These are phyloP conservation scores for Rhinogobius similis DNA, from an alignment of 2,113 vertebrate genomes.

Conservation along the genomic window DNA sequence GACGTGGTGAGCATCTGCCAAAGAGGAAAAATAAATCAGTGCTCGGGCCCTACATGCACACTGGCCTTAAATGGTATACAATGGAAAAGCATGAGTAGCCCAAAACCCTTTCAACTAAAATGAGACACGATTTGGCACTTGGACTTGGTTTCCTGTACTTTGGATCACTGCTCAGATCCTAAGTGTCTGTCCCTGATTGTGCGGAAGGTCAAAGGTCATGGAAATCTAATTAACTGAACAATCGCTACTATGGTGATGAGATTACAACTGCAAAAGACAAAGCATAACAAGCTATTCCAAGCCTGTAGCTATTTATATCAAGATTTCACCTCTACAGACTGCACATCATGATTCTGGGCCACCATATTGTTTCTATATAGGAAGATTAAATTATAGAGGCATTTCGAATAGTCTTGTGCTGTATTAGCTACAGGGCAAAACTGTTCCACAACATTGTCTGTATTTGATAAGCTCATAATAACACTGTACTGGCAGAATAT, in stretches of 20 bases:
- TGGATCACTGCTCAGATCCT: conserved; percentile 8
- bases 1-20: not conserved
- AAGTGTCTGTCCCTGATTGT: conserved; percentile 20
- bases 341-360: not conserved
- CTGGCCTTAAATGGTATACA: conserved; percentile 57
- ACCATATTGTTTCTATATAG: conserved; percentile 31
- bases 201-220: conserved; percentile 25
- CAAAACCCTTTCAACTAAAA: conserved; percentile 41
- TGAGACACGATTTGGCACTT: conserved; percentile 8
- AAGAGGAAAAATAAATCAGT: conserved; percentile 7
- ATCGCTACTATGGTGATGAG: not conserved
- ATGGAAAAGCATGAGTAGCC: conserved; percentile 21
- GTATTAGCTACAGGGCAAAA: conserved; percentile 15
- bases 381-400: conserved; percentile 41
- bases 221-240: conserved; percentile 3
- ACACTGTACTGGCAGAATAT: not conserved
- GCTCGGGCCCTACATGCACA: conserved; percentile 14
- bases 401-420: conserved; percentile 24
- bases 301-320: not conserved
- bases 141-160: conserved; percentile 31
- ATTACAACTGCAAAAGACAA: not conserved
- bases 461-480: not conserved
- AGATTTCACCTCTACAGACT: not conserved
- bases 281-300: not conserved
- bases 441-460: conserved; percentile 12